These are phyloP conservation scores for Phacellophora camtschatica DNA, from an alignment of 30 jellyfish, hydroid and myxozoan species.

Conservation along the genomic window DNA sequence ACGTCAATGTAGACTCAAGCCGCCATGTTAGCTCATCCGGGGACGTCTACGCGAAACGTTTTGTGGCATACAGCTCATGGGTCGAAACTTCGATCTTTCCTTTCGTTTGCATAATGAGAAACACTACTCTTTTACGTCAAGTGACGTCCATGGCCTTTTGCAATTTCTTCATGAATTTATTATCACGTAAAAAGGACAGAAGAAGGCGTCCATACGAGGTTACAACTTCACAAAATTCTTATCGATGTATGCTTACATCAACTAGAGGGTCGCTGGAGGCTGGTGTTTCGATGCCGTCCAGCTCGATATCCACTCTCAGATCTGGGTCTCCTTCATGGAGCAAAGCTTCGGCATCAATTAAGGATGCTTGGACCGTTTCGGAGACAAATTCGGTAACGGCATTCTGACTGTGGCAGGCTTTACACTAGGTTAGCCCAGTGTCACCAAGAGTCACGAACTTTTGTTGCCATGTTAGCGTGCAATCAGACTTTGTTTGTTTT, in stretches of 20 bases:
- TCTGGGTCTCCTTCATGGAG: slow-evolving; percentile 43
- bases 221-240: not conserved
- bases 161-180: not conserved
- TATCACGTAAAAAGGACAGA: slow-evolving; percentile 14
- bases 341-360: not conserved
- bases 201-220: slow-evolving; percentile 33
- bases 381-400: slow-evolving; percentile 1
- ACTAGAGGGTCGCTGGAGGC: slow-evolving; percentile 3
- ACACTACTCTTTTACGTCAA: slow-evolving; percentile 33
- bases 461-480: too few species aligned
- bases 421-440: too few species aligned
- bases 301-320: slow-evolving; percentile 25
- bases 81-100: slow-evolving; percentile 36
- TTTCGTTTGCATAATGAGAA: slow-evolving; percentile 47
- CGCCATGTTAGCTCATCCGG: not conserved
- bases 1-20: slow-evolving; percentile 4
- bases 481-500: too few species aligned
- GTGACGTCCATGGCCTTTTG: slow-evolving; percentile 42
- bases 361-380: slow-evolving; percentile 29
- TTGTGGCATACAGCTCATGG: slow-evolving; percentile 51
- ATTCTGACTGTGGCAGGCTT: too few species aligned
- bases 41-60: slow-evolving; percentile 10
- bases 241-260: slow-evolving; percentile 19
- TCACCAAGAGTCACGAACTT: too few species aligned
- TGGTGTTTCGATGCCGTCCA: not conserved